Conservation (phyloP, 2,113 vertebrate species). For the Eulacestoma nigropectus region DNA sequence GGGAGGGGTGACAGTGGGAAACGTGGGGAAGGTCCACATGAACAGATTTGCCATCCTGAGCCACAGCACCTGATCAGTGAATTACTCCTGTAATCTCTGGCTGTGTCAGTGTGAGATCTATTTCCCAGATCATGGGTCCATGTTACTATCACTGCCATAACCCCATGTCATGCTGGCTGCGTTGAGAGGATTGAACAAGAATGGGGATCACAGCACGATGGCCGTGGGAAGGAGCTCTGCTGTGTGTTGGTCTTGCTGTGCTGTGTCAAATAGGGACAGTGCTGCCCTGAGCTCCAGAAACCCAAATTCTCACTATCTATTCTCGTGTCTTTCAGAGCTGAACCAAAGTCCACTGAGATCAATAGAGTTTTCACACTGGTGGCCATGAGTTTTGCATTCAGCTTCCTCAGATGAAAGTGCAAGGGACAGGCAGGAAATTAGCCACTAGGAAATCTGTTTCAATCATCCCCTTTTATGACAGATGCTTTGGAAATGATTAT, state of each 20-base stretch:
- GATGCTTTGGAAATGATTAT: conserved; percentile 20
- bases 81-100: not conserved
- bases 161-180: not conserved
- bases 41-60: not conserved
- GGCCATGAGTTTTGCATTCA: not conserved
- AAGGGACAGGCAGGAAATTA: not conserved
- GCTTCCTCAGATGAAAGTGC: not conserved
- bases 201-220: accelerated
- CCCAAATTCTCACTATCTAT: not conserved
- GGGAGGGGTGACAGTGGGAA: not conserved
- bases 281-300: not conserved
- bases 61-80: not conserved
- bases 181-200: not conserved
- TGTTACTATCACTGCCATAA: not conserved
- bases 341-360: not conserved
- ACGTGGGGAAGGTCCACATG: not conserved
- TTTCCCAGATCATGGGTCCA: not conserved
- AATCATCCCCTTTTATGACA: not conserved
- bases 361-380: not conserved
- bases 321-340: not conserved
- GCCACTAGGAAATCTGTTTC: not conserved
- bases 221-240: not conserved
- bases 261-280: not conserved
- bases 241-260: accelerated
- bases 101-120: not conserved